Evolutionary conservation across 2,113 vertebrate species (phyloP), one percentile per base, ranked within the genome.

Genomic region (Brachionichthys hirsutus): DNA sequence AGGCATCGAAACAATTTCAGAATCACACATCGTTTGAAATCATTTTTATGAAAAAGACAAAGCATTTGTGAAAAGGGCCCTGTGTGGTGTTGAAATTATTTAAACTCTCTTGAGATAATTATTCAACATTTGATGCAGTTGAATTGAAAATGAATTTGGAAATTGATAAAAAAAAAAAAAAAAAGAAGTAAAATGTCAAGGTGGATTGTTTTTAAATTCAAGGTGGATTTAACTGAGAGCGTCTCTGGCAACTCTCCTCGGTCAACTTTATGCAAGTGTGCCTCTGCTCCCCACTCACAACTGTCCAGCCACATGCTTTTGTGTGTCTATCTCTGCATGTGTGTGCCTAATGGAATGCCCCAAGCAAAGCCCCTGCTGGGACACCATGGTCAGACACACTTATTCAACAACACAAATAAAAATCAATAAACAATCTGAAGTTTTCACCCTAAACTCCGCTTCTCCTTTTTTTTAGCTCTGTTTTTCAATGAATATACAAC

Each of bases 341-440:
- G 72, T 77, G 80, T 77, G 84, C 13, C 64, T 78, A 80, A 82
- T 75, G 73, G 50, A 44, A 66, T 51, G 73, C 71, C 68, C 66
- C 48, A 66, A 63, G 64, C 52, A 43, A 68, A 71, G 67, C 87
- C 62, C 54, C 87, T 67, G 57, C 88, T 76, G 91, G 92, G 95
- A 92, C 91, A 76, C 60, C 82, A 83, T 82, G 91, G 89, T 84
- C 91, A 94, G 91, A 92, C 92, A 92, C 93, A 95, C 94, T 93
- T 94, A 94, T 93, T 94, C 94, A 94, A 94, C 93, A 93, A 73
- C 91, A 97, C 94, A 98, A 95, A 98, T 97, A 95, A 98, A 98
- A 99, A 99, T 99, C 95, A 98, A 98, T 98, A 99, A 98, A 98
- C 95, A 98, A 99, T 99, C 93, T 99, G 92, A 98, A 98, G 94